phyloP scores from a whole-genome alignment of 1,140 invertebrate genomes.

The Caerostris extrusa region DNA sequence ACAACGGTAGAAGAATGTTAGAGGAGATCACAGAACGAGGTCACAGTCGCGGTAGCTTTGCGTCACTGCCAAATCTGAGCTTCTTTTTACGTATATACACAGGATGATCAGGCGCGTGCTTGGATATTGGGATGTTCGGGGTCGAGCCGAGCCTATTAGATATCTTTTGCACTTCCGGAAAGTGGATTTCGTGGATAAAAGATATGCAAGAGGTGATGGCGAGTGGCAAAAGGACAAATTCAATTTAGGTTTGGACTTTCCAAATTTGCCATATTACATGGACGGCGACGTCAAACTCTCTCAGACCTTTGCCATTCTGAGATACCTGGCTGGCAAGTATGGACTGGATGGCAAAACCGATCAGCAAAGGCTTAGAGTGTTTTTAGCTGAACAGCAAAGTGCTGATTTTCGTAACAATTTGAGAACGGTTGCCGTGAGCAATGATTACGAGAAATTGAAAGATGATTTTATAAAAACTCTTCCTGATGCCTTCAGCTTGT shows the following conservation, averaged over 20 bases:
- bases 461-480: conserved; percentile 79
- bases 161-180: conserved; percentile 87
- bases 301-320: conserved; percentile 83
- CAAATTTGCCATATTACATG: conserved; percentile 80
- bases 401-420: conserved; percentile 82
- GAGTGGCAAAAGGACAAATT: conserved; percentile 80
- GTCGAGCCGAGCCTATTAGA: conserved; percentile 88
- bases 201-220: background rate
- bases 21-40: too few species aligned
- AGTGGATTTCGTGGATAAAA: conserved; percentile 87
- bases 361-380: conserved; percentile 81
- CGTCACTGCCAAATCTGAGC: too few species aligned
- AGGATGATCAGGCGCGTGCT: conserved; percentile 79
- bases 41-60: too few species aligned
- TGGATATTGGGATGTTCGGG: conserved; percentile 87
- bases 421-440: conserved; percentile 76
- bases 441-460: conserved; percentile 76
- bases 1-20: too few species aligned
- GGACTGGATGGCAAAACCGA: conserved; percentile 80
- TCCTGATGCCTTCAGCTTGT: conserved; percentile 80
- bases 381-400: conserved; percentile 82
- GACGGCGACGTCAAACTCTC: conserved; percentile 79
- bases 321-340: conserved; percentile 82
- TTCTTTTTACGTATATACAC: too few species aligned
- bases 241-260: conserved; percentile 80